phyloP scores from a whole-genome alignment of 2,113 vertebrate species.

The Hydrochoerus hydrochaeris region DNA sequence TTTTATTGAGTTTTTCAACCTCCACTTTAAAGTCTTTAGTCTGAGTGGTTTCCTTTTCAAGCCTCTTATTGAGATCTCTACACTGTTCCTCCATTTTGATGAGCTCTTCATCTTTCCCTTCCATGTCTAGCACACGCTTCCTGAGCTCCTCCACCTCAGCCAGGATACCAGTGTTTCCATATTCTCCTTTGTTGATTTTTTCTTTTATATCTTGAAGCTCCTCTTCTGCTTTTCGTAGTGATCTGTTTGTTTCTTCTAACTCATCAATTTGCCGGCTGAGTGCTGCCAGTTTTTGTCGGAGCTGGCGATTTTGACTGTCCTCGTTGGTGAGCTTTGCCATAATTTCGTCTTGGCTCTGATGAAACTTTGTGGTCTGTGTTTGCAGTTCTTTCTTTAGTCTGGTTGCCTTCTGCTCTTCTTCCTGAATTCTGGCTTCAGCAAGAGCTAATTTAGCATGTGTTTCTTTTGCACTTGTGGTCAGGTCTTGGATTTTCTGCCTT shows the following conservation, averaged over 20 bases:
- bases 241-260: slow-evolving; percentile 96
- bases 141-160: slow-evolving; percentile 95
- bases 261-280: slow-evolving; percentile 96
- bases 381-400: slow-evolving; percentile 92
- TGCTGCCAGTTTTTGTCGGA: slow-evolving; percentile 93
- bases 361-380: slow-evolving; percentile 86
- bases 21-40: slow-evolving; percentile 93
- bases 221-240: slow-evolving; percentile 94
- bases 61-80: slow-evolving; percentile 94
- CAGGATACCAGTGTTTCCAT: slow-evolving; percentile 92
- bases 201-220: slow-evolving; percentile 96
- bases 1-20: slow-evolving; percentile 95
- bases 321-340: slow-evolving; percentile 96
- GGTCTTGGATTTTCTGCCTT: slow-evolving; percentile 91
- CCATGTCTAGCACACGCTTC: slow-evolving; percentile 96
- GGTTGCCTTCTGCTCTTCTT: slow-evolving; percentile 91
- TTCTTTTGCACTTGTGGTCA: slow-evolving; percentile 88
- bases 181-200: slow-evolving; percentile 94
- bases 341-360: slow-evolving; percentile 93
- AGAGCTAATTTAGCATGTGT: slow-evolving; percentile 90
- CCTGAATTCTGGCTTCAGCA: slow-evolving; percentile 89
- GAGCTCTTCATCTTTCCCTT: slow-evolving; percentile 97
- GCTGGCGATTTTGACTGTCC: slow-evolving; percentile 95
- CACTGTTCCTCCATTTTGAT: slow-evolving; percentile 97
- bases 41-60: slow-evolving; percentile 94